Base-by-base conservation (phyloP, 2,888 invertebrate species). In the Euclidia mi region DNA sequence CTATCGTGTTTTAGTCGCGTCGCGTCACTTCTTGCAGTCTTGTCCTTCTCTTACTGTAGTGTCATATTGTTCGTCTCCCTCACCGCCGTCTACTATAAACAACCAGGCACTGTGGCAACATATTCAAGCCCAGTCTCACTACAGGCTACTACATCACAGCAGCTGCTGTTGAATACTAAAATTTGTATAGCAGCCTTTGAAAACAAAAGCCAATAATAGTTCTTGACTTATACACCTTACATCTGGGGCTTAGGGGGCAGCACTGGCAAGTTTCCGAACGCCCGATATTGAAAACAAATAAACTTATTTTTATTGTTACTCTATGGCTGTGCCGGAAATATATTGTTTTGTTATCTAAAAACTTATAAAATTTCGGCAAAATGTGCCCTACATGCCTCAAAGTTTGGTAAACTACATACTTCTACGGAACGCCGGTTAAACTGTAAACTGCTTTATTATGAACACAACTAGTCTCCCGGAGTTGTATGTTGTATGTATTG, bases 291-390 rank as follows among this genome's bases (percentile, higher is more conserved):
- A 51, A 44, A 51, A 44, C 51, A 38, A 31, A 51, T 51, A 51
- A 51, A 51, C 43, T 38, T 51, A 51, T 51, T 44, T 49, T 49
- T 41, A 32, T 41, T 41, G 41, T 41, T 42, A 2, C 14, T 51
- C 32, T 44, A 44, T 32, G 14, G 20, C 38, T 25, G 38, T 38
- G 15, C 67, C 31, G 29, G 25, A 4, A 32, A 51, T 10, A 51
- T 44, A 51, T 51, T 44, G 37, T 44, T 51, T 51, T 44, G 51
- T 38, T 51, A 44, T 43, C 43, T 43, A 34, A 28, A 42, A 41
- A 41, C 28, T 47, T 40, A 59, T 61, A 62, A 68, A 67, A 71
- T 76, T 78, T 60, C 46, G 59, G 52, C 68, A 74, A 72, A 74
- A 76, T 76, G 70, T 59, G 74, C 52, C 71, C 45, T 56, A 69